Evolutionary conservation across 2,113 vertebrate species (phyloP).

Genomic region (Bombycilla garrulus): DNA sequence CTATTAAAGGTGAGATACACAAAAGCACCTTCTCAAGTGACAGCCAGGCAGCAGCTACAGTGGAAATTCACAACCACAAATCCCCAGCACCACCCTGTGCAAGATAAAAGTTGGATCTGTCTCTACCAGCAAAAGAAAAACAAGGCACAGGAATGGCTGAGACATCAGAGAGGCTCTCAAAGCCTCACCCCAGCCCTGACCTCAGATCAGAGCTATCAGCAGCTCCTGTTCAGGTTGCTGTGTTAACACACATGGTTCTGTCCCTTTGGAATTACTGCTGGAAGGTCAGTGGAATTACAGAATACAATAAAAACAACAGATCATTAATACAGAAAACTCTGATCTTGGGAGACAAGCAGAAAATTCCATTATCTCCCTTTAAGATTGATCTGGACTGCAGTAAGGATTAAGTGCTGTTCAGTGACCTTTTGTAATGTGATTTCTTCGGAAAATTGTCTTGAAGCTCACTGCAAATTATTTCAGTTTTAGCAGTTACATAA

Average conservation of each 20-base stretch:
- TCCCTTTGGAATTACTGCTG: background rate
- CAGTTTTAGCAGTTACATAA: background rate
- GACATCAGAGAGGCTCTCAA: background rate
- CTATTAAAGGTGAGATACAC: background rate
- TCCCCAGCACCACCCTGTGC: background rate
- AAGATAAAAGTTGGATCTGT: background rate
- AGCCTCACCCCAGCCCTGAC: background rate
- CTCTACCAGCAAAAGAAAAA: background rate
- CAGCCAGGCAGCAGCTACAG: background rate
- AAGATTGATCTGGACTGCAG: background rate
- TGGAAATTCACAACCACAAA: background rate
- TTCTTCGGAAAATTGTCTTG: background rate
- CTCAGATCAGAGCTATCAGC: background rate
- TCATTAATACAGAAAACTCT: background rate
- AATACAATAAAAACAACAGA: background rate
- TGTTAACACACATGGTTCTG: rapidly evolving
- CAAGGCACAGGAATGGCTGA: background rate
- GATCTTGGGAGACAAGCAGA: background rate
- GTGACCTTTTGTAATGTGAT: background rate
- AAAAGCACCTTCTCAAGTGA: background rate
- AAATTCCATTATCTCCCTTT: background rate
- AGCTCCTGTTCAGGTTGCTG: background rate
- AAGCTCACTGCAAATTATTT: background rate
- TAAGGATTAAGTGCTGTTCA: background rate
- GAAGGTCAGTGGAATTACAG: background rate